These are phyloP conservation scores for Xanthia icteritia DNA, from an alignment of 2,888 invertebrate genomes.

Conservation along the genomic window DNA sequence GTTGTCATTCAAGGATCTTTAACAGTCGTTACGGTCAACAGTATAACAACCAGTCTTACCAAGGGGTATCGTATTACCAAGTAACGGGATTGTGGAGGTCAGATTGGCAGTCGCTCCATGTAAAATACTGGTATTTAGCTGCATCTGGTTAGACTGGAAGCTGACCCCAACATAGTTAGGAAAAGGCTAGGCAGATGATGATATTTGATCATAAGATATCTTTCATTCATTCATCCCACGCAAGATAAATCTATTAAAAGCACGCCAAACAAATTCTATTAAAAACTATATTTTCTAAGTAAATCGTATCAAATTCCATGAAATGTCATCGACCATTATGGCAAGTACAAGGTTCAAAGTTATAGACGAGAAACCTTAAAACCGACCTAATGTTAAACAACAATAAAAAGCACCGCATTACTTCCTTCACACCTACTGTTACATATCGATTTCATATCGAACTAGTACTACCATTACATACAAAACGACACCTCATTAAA, in stretches of 20 bases:
- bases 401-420: slow-evolving; percentile 57
- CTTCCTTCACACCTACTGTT: slow-evolving; percentile 73
- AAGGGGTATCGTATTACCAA: neutral
- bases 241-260: slow-evolving; percentile 1
- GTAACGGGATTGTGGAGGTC: neutral
- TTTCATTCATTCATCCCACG: neutral
- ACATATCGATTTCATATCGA: slow-evolving; percentile 75
- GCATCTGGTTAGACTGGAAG: neutral
- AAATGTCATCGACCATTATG: slow-evolving; percentile 20
- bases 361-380: slow-evolving; percentile 26
- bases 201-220: neutral
- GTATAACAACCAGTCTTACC: neutral
- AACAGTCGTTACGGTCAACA: neutral
- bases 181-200: neutral
- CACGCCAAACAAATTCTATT: neutral
- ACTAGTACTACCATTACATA: slow-evolving; percentile 73
- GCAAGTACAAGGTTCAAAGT: slow-evolving; percentile 20
- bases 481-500: slow-evolving; percentile 77
- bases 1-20: neutral
- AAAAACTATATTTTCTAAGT: slow-evolving; percentile 4
- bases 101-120: neutral
- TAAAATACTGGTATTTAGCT: neutral
- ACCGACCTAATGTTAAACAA: slow-evolving; percentile 36
- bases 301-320: slow-evolving; percentile 33
- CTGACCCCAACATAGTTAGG: neutral